Conservation (phyloP, 1,140 invertebrate species). For the Heliconius eleuchia region DNA sequence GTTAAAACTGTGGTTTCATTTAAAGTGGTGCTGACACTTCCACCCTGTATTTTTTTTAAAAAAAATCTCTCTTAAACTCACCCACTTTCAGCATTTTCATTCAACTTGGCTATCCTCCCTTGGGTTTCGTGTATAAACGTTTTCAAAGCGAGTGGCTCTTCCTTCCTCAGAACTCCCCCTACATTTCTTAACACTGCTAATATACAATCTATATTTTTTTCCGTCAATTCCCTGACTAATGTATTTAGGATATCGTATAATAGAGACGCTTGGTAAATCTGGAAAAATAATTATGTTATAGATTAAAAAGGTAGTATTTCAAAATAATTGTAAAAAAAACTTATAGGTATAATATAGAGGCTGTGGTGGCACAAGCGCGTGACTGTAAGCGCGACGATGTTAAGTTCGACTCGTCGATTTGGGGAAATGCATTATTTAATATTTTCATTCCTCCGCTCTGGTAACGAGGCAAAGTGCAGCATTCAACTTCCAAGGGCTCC, state of each 20-base stretch:
- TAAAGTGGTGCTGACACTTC: no score
- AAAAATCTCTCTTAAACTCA: slow-evolving; percentile 19
- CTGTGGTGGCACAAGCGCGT: no score
- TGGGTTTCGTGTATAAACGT: slow-evolving; percentile 91
- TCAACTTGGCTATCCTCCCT: slow-evolving; percentile 80
- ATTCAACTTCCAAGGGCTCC: no score
- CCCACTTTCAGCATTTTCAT: slow-evolving; percentile 48
- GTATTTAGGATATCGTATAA: slow-evolving; percentile 90
- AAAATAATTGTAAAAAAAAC: no score
- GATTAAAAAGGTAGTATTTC: not conserved
- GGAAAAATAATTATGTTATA: slow-evolving; percentile 37
- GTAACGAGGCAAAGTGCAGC: no score
- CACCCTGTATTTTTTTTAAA: no score
- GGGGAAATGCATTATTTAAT: no score
- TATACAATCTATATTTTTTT: slow-evolving; percentile 94
- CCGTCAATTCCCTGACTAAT: slow-evolving; percentile 84
- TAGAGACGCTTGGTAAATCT: slow-evolving; percentile 88
- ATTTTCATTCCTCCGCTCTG: no score
- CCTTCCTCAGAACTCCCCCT: slow-evolving; percentile 93
- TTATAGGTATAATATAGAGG: no score
- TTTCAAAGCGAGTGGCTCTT: slow-evolving; percentile 92
- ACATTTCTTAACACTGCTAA: slow-evolving; percentile 89
- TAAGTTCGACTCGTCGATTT: no score
- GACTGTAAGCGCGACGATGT: no score
- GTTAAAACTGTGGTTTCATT: no score